Percentiles rank a stretch among this genome's conserved stretches.
phyloP scores from a whole-genome alignment of 2,797 vertebrate genomes.

The Alauda arvensis region DNA sequence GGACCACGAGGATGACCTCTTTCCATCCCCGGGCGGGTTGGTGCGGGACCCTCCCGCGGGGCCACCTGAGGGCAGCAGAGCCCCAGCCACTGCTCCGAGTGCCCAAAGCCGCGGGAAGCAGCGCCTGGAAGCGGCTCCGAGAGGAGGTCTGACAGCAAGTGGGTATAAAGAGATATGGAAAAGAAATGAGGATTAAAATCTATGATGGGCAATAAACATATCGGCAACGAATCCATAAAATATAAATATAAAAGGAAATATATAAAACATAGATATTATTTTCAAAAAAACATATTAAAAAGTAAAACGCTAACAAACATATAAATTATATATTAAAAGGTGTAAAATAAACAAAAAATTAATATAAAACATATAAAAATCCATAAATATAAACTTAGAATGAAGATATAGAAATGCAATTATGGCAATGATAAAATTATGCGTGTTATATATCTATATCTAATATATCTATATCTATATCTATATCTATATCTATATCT shows the following conservation, averaged over 20 bases:
- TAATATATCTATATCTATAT: neutral
- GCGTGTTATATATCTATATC: fast-evolving
- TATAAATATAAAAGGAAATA: neutral
- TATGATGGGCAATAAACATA: fast-evolving
- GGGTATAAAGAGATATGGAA: too few relatives aligned
- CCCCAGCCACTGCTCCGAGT: neutral
- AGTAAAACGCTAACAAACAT: neutral
- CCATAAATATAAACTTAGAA: neutral
- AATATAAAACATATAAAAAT: neutral
- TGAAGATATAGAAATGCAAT: fast-evolving
- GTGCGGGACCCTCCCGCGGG: neutral
- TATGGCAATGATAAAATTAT: neutral
- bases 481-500: too few relatives aligned
- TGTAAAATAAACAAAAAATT: neutral
- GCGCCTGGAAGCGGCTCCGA: neutral
- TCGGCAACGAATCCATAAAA: neutral
- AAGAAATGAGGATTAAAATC: neutral
- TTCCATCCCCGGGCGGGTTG: too few relatives aligned
- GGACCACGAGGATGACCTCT: fast-evolving
- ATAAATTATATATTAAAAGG: neutral
- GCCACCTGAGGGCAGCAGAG: constrained; percentile 60
- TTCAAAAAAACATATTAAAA: neutral
- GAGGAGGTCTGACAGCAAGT: neutral
- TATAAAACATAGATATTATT: fast-evolving
- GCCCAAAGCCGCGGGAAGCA: fast-evolving